Evolutionary conservation across 2,888 invertebrate genomes (phyloP).

Genomic region (Brachyptera putata): DNA sequence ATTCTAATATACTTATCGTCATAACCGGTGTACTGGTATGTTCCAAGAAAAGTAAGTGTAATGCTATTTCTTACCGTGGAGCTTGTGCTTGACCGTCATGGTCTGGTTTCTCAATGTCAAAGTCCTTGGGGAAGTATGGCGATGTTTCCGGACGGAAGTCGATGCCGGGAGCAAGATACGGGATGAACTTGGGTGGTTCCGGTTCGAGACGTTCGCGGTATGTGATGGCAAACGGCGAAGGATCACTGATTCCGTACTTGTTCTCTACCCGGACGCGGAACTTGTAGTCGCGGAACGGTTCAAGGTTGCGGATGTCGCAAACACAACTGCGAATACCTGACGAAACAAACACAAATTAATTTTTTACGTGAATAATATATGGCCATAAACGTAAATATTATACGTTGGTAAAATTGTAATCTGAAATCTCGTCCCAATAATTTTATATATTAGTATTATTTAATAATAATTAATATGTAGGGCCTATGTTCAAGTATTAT

Average conservation of each 20-base stretch:
- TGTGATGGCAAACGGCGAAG: slow-evolving; percentile 85
- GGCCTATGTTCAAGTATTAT: too few species aligned
- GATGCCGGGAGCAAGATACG: slow-evolving; percentile 73
- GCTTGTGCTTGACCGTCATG: slow-evolving; percentile 80
- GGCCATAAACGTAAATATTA: too few species aligned
- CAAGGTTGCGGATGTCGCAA: slow-evolving; percentile 83
- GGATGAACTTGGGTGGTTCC: slow-evolving; percentile 72
- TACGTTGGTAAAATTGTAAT: too few species aligned
- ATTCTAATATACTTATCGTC: too few species aligned
- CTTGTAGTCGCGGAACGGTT: slow-evolving; percentile 91
- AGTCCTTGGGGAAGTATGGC: slow-evolving; percentile 87
- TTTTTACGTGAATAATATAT: too few species aligned
- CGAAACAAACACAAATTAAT: too few species aligned
- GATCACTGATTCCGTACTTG: slow-evolving; percentile 93
- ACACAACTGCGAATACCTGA: slow-evolving; percentile 74
- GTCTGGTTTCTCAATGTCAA: slow-evolving; percentile 82
- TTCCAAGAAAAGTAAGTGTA: too few species aligned
- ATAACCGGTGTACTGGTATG: too few species aligned
- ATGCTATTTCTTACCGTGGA: slow-evolving; percentile 60
- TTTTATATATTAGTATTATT: too few species aligned
- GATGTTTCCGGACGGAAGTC: slow-evolving; percentile 82
- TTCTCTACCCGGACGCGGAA: slow-evolving; percentile 95
- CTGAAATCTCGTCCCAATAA: too few species aligned
- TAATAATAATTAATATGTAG: too few species aligned
- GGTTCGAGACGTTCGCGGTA: slow-evolving; percentile 73